phyloP scores from a whole-genome alignment of 1,140 invertebrate species.

The Habropoda laboriosa region DNA sequence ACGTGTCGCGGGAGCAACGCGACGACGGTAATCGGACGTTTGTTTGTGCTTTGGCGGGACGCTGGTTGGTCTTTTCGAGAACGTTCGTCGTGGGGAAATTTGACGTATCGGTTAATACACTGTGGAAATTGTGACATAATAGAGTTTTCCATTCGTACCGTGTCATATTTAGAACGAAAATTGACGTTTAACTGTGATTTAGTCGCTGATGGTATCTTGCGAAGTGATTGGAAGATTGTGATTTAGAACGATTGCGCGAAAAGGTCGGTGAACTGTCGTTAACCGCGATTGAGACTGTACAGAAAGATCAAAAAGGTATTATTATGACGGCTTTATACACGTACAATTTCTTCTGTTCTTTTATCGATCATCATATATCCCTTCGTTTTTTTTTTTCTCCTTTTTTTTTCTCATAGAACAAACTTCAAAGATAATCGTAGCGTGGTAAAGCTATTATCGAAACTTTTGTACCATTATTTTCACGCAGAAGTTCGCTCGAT shows the following conservation, averaged over 20 bases:
- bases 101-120: neutral
- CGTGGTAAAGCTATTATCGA: neutral
- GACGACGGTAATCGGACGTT: slow-evolving; percentile 30
- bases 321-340: neutral
- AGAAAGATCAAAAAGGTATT: no score
- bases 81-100: neutral
- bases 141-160: no score
- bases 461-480: neutral
- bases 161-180: neutral
- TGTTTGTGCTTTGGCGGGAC: slow-evolving; percentile 37
- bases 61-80: neutral
- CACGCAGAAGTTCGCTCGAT: neutral
- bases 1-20: slow-evolving; percentile 29
- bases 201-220: no score
- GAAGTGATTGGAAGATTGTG: no score
- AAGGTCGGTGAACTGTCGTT: neutral
- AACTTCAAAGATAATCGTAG: neutral
- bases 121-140: neutral
- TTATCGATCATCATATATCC: neutral
- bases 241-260: neutral
- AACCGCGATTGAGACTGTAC: neutral
- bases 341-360: neutral
- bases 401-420: neutral
- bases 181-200: neutral
- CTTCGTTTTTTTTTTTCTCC: no score